Percentiles rank a stretch among this genome's conserved stretches.
Evolutionary conservation across 2,888 invertebrate genomes (phyloP).

Genomic region (Athrips mouffetella): DNA sequence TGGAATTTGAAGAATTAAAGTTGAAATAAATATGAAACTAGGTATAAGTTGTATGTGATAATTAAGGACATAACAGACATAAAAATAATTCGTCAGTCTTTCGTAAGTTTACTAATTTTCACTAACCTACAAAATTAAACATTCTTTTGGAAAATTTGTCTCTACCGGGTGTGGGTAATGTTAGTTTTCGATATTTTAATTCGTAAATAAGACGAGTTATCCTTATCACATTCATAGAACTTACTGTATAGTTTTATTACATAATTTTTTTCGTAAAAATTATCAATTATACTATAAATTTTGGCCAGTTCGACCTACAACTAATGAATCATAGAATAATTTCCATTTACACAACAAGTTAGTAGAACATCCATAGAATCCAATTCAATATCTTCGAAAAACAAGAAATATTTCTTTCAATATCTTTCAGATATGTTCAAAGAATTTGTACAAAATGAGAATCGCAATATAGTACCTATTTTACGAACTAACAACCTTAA

Average conservation of each 20-base stretch:
- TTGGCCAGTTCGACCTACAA: conserved; percentile 52
- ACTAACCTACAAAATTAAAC: conserved; percentile 33
- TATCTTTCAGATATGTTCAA: conserved; percentile 47
- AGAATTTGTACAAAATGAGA: conserved; percentile 57
- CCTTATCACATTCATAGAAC: conserved; percentile 17
- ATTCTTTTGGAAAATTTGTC: too few species aligned
- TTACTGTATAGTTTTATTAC: too few species aligned
- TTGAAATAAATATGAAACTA: neutral
- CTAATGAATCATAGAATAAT: conserved; percentile 32
- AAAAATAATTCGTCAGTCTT: conserved; percentile 61
- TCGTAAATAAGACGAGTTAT: conserved; percentile 16
- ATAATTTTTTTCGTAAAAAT: conserved; percentile 5
- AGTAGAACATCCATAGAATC: neutral
- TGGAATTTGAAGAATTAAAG: too few species aligned
- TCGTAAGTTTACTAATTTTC: conserved; percentile 49
- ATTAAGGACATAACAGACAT: conserved; percentile 20
- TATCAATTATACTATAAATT: conserved; percentile 27
- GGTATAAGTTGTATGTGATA: too few species aligned
- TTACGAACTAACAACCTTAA: conserved; percentile 27
- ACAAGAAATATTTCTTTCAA: conserved; percentile 19
- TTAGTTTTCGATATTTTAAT: neutral
- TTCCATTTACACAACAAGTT: conserved; percentile 15
- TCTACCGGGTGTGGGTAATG: neutral
- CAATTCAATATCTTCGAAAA: neutral
- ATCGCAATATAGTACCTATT: conserved; percentile 28